Evolutionary conservation across 2,113 vertebrate species (phyloP), one percentile per base, ranked within the genome.

Genomic region (Coryphaenoides rupestris): DNA sequence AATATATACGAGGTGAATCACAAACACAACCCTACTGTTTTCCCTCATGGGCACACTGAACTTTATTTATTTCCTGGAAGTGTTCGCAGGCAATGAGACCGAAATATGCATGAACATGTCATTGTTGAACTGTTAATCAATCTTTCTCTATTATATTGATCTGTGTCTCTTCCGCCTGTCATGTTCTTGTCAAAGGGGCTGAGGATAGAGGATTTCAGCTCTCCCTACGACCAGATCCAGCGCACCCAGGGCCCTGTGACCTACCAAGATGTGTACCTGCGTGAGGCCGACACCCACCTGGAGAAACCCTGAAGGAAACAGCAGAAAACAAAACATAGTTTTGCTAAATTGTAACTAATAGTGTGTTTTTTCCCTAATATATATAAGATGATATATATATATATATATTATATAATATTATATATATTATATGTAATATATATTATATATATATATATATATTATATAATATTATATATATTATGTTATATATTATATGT

Each of bases 1-100:
- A 92, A 92, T 73, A 92, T 92, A 63, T 92, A 92, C 72, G 88
- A 92, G 88, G 91, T 91, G 24, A 78, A 21, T 6, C 56, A 66
- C 21, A 59, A 62, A 60, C 1, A 66, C 19, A 69, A 19, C 15
- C 22, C 19, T 55, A 60, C 19, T 56, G 17, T 63, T 23, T n/a
- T 52, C 19, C 3, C 49, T 22, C 33, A 23, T 14, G 53, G 12
- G n/a, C 66, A 58, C 7, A 58, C 45, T 17, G 45, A 2, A 5
- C 4, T 4, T 7, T 10, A 49, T 69, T 15, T 22, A 17, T 16
- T 60, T 13, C 2, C 17, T 55, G 33, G 13, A 40, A 13, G 33
- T 12, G 33, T 40, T 40, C 33, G 13, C 33, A 40, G 13, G 13
- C 7, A 40, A 40, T 40, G 33, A n/a, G n/a, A 40, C 33, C 33